phyloP scores from a whole-genome alignment of 2,113 vertebrate genomes.

The Daboia siamensis region DNA sequence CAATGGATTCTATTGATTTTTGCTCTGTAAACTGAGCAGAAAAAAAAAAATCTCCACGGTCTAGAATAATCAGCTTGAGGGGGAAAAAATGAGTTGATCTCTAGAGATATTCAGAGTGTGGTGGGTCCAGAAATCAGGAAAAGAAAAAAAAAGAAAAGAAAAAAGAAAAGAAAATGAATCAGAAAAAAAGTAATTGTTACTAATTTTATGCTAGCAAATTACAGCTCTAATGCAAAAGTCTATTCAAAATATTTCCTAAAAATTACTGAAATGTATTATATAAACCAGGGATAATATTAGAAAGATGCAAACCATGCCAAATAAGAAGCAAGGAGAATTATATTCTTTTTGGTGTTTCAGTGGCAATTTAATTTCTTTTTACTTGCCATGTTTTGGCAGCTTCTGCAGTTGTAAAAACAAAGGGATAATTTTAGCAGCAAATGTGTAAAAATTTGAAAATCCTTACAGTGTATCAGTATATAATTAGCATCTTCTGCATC shows the following conservation, averaged over 20 bases:
- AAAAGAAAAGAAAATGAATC: too few species aligned
- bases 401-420: neutral
- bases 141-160: too few species aligned
- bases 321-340: neutral
- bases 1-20: slow-evolving; percentile 49
- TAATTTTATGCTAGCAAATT: neutral
- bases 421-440: neutral
- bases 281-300: neutral
- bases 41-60: slow-evolving; percentile 44
- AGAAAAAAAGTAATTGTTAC: neutral
- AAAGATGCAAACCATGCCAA: neutral
- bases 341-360: neutral
- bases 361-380: neutral
- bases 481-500: neutral
- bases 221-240: neutral
- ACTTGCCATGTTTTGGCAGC: neutral
- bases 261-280: neutral
- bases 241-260: neutral
- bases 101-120: slow-evolving; percentile 19
- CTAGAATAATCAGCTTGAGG: slow-evolving; percentile 63
- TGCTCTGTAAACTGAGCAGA: slow-evolving; percentile 54
- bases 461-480: neutral
- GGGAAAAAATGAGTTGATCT: slow-evolving; percentile 61
- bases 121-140: slow-evolving; percentile 35
- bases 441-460: neutral